Conservation (phyloP, 1,140 invertebrate species). For the Chelonus insularis region DNA sequence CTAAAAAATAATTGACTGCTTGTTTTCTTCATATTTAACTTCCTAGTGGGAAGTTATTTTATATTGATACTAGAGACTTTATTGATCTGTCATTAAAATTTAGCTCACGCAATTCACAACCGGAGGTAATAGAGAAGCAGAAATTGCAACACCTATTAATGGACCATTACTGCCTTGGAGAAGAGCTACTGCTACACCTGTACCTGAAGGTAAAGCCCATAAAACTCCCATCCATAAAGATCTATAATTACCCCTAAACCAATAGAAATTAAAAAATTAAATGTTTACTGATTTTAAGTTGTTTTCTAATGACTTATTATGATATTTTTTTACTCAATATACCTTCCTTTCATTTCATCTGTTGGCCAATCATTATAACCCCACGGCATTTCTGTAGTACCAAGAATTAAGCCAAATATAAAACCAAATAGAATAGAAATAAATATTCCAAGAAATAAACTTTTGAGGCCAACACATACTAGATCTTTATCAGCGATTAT, state of each 20-base stretch:
- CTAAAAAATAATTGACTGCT: too few species aligned
- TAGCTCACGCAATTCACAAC: constrained; percentile 80
- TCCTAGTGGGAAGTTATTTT: too few species aligned
- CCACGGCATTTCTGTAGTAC: constrained; percentile 76
- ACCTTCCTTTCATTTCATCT: constrained; percentile 79
- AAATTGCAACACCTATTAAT: constrained; percentile 86
- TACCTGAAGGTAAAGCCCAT: constrained; percentile 73
- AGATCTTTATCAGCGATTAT: constrained; percentile 74
- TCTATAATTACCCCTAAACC: constrained; percentile 68
- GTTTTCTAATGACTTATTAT: too few species aligned
- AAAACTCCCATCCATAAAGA: constrained; percentile 74
- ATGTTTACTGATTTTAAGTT: too few species aligned
- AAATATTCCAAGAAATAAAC: constrained; percentile 70
- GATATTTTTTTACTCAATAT: constrained; percentile 21
- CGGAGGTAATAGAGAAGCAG: constrained; percentile 83
- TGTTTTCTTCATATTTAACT: too few species aligned
- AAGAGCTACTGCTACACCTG: constrained; percentile 82
- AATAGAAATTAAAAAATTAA: constrained; percentile 13
- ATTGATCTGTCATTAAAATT: not conserved
- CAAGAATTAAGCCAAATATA: constrained; percentile 75
- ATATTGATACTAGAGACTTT: too few species aligned
- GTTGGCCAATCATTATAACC: constrained; percentile 79
- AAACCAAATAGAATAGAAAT: constrained; percentile 77
- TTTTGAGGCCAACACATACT: constrained; percentile 68
- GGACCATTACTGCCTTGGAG: constrained; percentile 83